Base-by-base conservation (phyloP, 53 echinoderm and acorn worm genomes). In the Hippasteria phrygiana region DNA sequence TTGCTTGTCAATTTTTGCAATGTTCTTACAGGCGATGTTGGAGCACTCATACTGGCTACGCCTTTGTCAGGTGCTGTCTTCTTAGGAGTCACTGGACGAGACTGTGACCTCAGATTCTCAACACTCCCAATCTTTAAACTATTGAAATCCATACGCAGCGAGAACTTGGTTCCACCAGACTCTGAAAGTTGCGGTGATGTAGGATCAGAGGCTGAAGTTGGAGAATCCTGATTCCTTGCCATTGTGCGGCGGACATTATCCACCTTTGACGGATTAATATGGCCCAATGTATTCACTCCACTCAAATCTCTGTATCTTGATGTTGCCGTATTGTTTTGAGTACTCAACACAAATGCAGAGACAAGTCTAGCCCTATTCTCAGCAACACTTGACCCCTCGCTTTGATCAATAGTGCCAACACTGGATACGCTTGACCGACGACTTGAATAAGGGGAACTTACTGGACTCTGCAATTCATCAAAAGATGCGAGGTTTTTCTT, bases 371-470 rank as follows among this genome's bases (percentile, higher is more conserved):
- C 85, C 26, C 85, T 85, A 26, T 85, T 85, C 51, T 85, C 85
- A 35, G 85, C 85, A 71, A 92, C 43, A 89, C 84, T 92, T 55
- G 88, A 83, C 40, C 88, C 77, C 76, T 92, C 92, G 55, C 89
- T 94, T 72, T 88, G 91, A 76, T 94, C 94, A 85, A 91, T 74
- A 35, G 91, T 91, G 80, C 93, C 95, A 74, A 93, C 87, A 67
- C 97, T 97, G n/a, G 97, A 97, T 53, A 97, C 86, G 88, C 97
- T 97, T 63, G 97, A 97, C 62, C 97, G 90, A 28, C 97, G 88
- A 82, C 97, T 97, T 14, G 97, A 93, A 24, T 95, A 93, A 43
- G 93, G 89, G 22, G 97, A 97, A 87, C 93, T 97, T 10, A 92
- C 90, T 5, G 97, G 97, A 55, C 95, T 97, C 37, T 85, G 85